A percentile compares a stretch with the other conserved stretches of the same genome.
phyloP scores from a whole-genome alignment of 2,888 invertebrate species.

The Thelaira solivaga region DNA sequence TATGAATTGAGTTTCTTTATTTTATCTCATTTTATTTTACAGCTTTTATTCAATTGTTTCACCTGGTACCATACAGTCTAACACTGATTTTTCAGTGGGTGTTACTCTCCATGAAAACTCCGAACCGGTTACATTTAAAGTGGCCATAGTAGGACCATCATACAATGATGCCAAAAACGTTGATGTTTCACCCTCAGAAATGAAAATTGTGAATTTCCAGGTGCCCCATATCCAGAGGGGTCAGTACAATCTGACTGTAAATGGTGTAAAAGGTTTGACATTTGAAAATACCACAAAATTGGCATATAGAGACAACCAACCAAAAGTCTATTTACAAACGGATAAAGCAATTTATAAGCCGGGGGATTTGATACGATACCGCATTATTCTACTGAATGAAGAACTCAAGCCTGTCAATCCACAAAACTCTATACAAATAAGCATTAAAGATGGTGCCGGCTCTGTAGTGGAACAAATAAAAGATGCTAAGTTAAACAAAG shows the following conservation, averaged over 20 bases:
- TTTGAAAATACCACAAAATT: constrained; percentile 85
- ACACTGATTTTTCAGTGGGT: constrained; percentile 89
- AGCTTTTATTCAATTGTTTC: constrained; percentile 86
- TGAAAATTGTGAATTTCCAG: constrained; percentile 84
- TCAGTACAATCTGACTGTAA: constrained; percentile 65
- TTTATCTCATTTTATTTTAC: constrained; percentile 27
- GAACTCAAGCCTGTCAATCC: constrained; percentile 81
- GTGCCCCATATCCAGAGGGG: constrained; percentile 76
- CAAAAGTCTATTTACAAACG: constrained; percentile 91
- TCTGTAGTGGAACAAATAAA: constrained; percentile 90
- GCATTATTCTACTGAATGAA: constrained; percentile 83
- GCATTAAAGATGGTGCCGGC: constrained; percentile 82
- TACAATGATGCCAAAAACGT: constrained; percentile 84
- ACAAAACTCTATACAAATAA: constrained; percentile 66
- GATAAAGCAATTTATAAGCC: constrained; percentile 94
- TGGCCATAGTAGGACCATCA: constrained; percentile 85
- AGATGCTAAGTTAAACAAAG: constrained; percentile 82
- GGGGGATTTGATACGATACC: constrained; percentile 86
- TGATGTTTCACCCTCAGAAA: constrained; percentile 84
- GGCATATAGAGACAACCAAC: constrained; percentile 82
- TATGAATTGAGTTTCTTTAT: too few relatives aligned
- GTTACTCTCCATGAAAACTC: constrained; percentile 79
- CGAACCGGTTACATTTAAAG: constrained; percentile 79
- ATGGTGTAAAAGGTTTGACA: constrained; percentile 83
- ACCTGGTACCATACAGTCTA: constrained; percentile 88